Conservation (phyloP, 2,888 invertebrate genomes). For the Callinectes sapidus region DNA sequence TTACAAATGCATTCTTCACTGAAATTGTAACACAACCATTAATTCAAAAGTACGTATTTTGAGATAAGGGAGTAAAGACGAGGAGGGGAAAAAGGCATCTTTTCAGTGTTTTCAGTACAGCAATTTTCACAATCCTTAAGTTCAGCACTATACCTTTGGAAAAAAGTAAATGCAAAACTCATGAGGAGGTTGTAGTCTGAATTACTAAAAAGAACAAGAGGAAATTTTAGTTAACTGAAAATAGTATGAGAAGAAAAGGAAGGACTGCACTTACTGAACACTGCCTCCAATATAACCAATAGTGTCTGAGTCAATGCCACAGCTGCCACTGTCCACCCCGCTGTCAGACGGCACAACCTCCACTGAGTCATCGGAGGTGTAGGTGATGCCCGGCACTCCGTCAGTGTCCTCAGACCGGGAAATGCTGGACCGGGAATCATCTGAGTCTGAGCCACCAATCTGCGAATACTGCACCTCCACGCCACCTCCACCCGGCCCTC, state of each 20-base stretch:
- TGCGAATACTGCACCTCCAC: conserved; percentile 43
- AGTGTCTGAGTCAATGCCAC: conserved; percentile 59
- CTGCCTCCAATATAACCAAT: conserved; percentile 58
- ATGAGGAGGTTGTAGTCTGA: no score
- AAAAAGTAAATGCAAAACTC: no score
- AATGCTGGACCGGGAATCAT: conserved; percentile 66
- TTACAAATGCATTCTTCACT: no score
- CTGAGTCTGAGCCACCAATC: conserved; percentile 64
- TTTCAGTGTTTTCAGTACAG: no score
- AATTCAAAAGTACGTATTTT: no score
- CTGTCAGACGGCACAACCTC: conserved; percentile 66
- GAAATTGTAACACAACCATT: no score
- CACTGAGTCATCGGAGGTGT: conserved; percentile 69
- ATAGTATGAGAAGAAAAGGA: not conserved
- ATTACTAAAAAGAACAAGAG: not conserved
- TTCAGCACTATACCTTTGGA: no score
- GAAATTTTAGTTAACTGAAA: not conserved
- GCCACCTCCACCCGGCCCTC: not conserved
- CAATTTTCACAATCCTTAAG: no score
- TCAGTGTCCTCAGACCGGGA: conserved; percentile 60
- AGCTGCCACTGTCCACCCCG: conserved; percentile 3
- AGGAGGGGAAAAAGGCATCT: no score
- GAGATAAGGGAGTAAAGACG: no score
- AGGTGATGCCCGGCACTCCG: conserved; percentile 55
- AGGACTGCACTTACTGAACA: conserved; percentile 59